Base-by-base conservation (phyloP, 1,140 invertebrate genomes). In the Zaprionus capensis region DNA sequence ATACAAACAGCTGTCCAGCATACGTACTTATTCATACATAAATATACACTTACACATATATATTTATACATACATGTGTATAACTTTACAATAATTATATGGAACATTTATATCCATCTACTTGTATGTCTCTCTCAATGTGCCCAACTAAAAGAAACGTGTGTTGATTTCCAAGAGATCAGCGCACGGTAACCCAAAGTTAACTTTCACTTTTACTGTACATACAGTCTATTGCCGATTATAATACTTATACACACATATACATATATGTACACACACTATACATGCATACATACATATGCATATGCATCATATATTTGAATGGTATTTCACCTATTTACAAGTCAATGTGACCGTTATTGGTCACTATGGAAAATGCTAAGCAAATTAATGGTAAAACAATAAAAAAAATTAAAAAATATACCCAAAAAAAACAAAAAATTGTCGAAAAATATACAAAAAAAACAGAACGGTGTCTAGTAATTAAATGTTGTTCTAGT, bases 121-220 rank as follows among this genome's bases (percentile, higher is more conserved):
- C 6, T 31, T 61, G 26, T 22, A 65, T 31, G 34, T 49, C 36
- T 76, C 22, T 81, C 68, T 87, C 76, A 61, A 82, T 87, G 80
- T 87, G 83, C 80, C 80, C 80, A 76, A 72, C 71, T 51, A 57
- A 81, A 53, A 67, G 70, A 67, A 75, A 46, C 71, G 72, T 65
- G 77, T 86, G 62, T 82, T 76, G 49, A 82, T 78, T 82, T 85
- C 66, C 79, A 79, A 69, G 78, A 71, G 71, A 71, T 78, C 81
- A 64, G 53, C 68, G 55, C 77, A 76, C 73, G 76, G 64, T 57
- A 87, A 83, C 61, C 78, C 65, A 87, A 88, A 84, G 84, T 87
- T 87, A 87, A 88, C 84, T 87, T 87, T 84, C 74, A 83, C 84
- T 83, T 80, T 83, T 24, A 51, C 78, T 66, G 46, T 41, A 46